A percentile compares a stretch with the other conserved stretches of the same genome.
Evolutionary conservation across 1,140 invertebrate species (phyloP).

Genomic region (Teleopsis dalmanni): DNA sequence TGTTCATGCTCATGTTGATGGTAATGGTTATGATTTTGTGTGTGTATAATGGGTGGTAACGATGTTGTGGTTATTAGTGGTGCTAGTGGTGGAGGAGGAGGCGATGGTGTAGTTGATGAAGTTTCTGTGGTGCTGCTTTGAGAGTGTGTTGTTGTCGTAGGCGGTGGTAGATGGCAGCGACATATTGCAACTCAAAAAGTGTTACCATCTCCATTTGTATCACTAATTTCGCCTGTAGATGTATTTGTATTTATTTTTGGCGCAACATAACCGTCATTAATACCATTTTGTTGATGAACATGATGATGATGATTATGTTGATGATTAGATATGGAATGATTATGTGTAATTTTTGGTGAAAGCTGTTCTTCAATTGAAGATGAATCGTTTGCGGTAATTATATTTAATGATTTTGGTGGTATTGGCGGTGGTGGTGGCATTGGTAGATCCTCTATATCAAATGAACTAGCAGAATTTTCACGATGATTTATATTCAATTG

Average conservation of each 20-base stretch:
- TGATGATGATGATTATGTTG: conserved; percentile 18
- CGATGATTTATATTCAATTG: conserved; percentile 34
- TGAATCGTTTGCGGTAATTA: conserved; percentile 16
- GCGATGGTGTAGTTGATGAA: conserved; percentile 33
- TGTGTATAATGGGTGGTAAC: background rate
- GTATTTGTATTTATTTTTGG: background rate
- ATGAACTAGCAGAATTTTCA: conserved; percentile 32
- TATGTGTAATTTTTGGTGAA: conserved; percentile 17
- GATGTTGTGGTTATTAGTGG: conserved; percentile 11
- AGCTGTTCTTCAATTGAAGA: conserved; percentile 18
- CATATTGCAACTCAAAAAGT: conserved; percentile 45
- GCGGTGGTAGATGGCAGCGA: conserved; percentile 42
- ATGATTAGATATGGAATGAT: conserved; percentile 28
- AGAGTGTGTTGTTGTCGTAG: conserved; percentile 12
- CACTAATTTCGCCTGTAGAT: background rate
- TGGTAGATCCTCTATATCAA: conserved; percentile 38
- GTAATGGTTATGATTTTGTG: conserved; percentile 3
- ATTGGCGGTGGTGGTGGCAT: conserved; percentile 39
- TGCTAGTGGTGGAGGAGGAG: conserved; percentile 19
- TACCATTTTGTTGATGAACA: conserved; percentile 21
- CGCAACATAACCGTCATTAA: background rate
- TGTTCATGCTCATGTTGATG: conserved; percentile 1
- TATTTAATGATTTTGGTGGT: conserved; percentile 34
- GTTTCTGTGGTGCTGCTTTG: conserved; percentile 25
- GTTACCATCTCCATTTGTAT: conserved; percentile 18